Conservation (phyloP, 1,140 invertebrate species). For the Vanessa atalanta region DNA sequence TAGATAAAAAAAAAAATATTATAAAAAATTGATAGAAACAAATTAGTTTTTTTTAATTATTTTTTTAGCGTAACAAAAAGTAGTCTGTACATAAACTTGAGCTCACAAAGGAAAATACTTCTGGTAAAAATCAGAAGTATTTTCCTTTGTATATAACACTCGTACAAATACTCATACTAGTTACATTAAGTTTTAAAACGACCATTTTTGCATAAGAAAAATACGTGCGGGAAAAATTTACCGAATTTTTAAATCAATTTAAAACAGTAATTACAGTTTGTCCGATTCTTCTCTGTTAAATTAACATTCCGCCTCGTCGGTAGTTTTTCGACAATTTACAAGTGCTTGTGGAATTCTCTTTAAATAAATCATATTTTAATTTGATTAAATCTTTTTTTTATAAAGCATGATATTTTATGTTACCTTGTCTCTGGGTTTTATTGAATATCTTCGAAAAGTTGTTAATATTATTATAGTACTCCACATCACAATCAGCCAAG, state of each 20-base stretch:
- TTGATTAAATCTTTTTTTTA: not conserved
- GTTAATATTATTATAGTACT: too few relatives aligned
- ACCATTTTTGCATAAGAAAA: not conserved
- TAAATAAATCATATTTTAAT: constrained; percentile 9
- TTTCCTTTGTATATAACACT: not conserved
- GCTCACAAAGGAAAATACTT: too few relatives aligned
- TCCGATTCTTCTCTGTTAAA: not conserved
- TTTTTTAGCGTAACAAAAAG: too few relatives aligned
- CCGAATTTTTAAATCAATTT: constrained; percentile 9
- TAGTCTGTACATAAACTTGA: too few relatives aligned
- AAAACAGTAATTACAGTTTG: constrained; percentile 6
- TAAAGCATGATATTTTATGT: not conserved
- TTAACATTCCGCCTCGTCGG: constrained; percentile 1
- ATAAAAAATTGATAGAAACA: too few relatives aligned
- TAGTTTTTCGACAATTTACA: constrained; percentile 13
- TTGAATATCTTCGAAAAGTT: too few relatives aligned
- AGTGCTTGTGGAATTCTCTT: not conserved
- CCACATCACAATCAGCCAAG: too few relatives aligned
- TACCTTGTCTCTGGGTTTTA: too few relatives aligned
- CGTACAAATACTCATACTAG: not conserved
- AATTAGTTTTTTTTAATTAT: too few relatives aligned
- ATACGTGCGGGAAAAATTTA: not conserved
- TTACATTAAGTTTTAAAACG: constrained; percentile 2
- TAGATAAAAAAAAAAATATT: too few relatives aligned
- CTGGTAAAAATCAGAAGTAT: too few relatives aligned